Base-by-base conservation (phyloP, 1,140 invertebrate genomes). In the Chymomyza costata region DNA sequence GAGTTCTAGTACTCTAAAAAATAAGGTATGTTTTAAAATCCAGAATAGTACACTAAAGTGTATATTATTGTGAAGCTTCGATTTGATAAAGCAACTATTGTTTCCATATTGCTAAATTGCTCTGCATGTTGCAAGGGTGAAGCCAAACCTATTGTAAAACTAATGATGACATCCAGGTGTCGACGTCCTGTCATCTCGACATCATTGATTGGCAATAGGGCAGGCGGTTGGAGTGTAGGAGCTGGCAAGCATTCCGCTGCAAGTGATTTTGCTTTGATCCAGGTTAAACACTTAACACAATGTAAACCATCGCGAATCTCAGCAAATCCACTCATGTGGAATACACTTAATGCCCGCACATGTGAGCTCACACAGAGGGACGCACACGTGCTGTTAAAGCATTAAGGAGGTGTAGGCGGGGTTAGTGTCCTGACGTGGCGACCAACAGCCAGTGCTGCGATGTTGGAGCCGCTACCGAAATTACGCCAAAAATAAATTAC, bases 401-500 rank as follows among this genome's bases (percentile, higher is more conserved):
- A 8, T 32, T 1, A 10, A 44, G n/a, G 32, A 14, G 10, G 18
- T 15, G 8, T 7, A 15, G 28, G 15, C 14, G 16, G 16, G 19
- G 25, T 41, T 21, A 11, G 18, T 46, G 31, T 54, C 45, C 54
- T 58, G 50, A 44, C 28, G 34, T 11, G 52, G 38, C 43, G n/a
- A 63, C 52, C 60, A 60, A 30, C 19, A n/a, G n/a, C n/a, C n/a
- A 34, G 49, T 54, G 45, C 28, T 38, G 48, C 44, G 59, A 47
- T 38, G 54, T 47, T 45, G 57, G 28, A 52, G 13, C 28, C 21
- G 30, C 38, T 21, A 8, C 48, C 44, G 15, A 56, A 67, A 67
- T 60, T 67, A 61, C 51, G 56, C 61, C 65, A 65, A 65, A 68
- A 68, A 68, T 68, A 68, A 68, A 65, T 68, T 65, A 61, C 60